Percentiles rank a stretch among this genome's conserved stretches.
Evolutionary conservation across 2,113 vertebrate genomes (phyloP).

Genomic region (Nesospiza acunhae): DNA sequence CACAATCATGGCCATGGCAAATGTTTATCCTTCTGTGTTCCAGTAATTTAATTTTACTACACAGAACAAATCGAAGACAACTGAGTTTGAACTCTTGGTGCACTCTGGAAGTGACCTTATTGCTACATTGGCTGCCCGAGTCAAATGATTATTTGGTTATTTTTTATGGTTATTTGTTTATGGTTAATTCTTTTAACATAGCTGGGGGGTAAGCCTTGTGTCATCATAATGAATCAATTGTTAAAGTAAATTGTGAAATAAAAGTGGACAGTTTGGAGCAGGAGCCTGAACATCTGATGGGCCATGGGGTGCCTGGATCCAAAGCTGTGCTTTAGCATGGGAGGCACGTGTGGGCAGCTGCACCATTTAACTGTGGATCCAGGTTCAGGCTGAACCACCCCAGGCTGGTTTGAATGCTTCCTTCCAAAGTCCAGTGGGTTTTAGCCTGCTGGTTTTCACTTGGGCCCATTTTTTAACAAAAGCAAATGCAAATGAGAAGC

Average conservation of each 20-base stretch:
- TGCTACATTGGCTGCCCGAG: not conserved
- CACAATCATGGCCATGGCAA: not conserved
- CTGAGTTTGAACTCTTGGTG: not conserved
- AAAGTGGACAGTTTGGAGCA: not conserved
- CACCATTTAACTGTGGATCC: not conserved
- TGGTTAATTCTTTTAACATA: not conserved
- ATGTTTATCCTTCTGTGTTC: not conserved
- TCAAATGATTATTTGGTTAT: not conserved
- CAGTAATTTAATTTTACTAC: not conserved
- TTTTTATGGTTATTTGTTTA: not conserved
- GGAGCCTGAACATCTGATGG: not conserved
- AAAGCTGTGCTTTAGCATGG: not conserved
- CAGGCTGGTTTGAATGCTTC: not conserved
- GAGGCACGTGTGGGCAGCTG: not conserved
- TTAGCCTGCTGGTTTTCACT: not conserved
- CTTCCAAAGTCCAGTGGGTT: not conserved
- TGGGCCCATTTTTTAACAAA: slow-evolving; percentile 24
- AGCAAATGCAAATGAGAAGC: slow-evolving; percentile 49
- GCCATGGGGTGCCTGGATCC: not conserved
- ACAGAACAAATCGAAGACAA: not conserved
- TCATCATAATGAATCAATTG: not conserved
- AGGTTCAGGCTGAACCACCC: not conserved
- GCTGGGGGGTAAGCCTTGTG: not conserved
- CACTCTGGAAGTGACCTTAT: not conserved
- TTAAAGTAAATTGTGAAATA: not conserved